Evolutionary conservation across 2,797 vertebrate genomes (phyloP), one percentile per base, ranked within the genome.

Genomic region (Pseudochirops cupreus): DNA sequence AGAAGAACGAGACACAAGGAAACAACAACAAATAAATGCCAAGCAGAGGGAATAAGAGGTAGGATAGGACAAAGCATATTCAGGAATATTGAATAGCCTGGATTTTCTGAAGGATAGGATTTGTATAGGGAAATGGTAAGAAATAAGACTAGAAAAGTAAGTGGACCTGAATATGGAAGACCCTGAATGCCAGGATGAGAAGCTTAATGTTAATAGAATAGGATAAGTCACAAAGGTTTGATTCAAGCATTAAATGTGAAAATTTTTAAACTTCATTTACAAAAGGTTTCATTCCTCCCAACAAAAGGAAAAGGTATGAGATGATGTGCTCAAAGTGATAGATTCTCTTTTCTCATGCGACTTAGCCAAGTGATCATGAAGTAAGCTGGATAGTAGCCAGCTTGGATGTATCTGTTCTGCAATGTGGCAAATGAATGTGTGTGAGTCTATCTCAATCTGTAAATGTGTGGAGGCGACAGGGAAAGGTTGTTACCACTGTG

Each of bases 291-390:
- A 31, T 55, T 31, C 33, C 53, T 91, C 53, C 90, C 29, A 55
- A 53, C 90, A 91, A 55, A 91, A 91, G 50, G 90, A 91, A 55
- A 91, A 91, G 90, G 90, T 91, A 29, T 55, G 50, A 53, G 50
- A 91, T 54, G 90, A 91, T 53, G 74, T 1, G 14, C 24, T 54
- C 54, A 55, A 54, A 55, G 33, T 31, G 31, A 55, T 39, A 55
- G 54, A 55, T 91, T 54, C 90, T 91, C n/a, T 91, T 91, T 53
- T 91, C 90, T 91, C 33, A 54, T 91, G 54, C 50, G 13, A 55
- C 52, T 91, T 13, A 55, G 54, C 90, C 54, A 91, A 55, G 39
- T 91, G 90, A 91, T 91, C 50, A 55, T 91, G 90, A 90, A 54
- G 31, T 54, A 4, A 90, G 54, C 90, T 91, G 90, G 52, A 54